Conservation (phyloP, 2,113 vertebrate species). For the Oryzias curvinotus region DNA sequence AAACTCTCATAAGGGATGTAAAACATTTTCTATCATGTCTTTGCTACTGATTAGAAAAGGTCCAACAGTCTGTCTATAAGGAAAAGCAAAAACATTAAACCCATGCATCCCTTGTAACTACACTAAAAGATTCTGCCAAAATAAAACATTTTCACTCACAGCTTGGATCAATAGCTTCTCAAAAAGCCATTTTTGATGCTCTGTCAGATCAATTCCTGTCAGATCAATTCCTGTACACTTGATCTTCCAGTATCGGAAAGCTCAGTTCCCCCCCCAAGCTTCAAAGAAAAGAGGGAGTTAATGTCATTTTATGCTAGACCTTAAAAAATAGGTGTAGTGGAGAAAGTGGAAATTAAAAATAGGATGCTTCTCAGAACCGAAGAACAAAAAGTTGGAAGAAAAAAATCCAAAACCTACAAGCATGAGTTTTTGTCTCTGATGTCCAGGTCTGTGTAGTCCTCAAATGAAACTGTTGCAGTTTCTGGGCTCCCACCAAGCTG, state of each 20-base stretch:
- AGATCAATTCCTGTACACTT: neutral
- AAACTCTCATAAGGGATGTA: too few relatives aligned
- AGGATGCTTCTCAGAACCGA: neutral
- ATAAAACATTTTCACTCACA: slow-evolving; percentile 1
- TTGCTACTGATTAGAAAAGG: too few relatives aligned
- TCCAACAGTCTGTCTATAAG: neutral
- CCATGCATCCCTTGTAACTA: neutral
- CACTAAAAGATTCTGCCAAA: neutral
- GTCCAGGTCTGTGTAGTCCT: neutral
- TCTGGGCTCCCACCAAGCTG: slow-evolving; percentile 1
- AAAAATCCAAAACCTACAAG: neutral
- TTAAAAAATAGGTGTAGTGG: neutral
- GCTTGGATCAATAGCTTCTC: slow-evolving; percentile 2
- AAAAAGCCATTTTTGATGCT: slow-evolving; percentile 4
- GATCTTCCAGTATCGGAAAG: neutral
- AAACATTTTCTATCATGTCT: too few relatives aligned
- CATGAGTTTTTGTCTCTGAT: neutral
- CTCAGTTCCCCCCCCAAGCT: neutral
- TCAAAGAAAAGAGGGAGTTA: neutral
- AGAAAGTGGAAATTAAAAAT: neutral
- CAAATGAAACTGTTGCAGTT: neutral
- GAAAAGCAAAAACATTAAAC: neutral
- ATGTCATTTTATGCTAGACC: neutral
- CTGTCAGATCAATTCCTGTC: too few relatives aligned
- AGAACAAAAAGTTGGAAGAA: neutral